Evolutionary conservation across 2,888 invertebrate species (phyloP).

Genomic region (Melanotus villosus): DNA sequence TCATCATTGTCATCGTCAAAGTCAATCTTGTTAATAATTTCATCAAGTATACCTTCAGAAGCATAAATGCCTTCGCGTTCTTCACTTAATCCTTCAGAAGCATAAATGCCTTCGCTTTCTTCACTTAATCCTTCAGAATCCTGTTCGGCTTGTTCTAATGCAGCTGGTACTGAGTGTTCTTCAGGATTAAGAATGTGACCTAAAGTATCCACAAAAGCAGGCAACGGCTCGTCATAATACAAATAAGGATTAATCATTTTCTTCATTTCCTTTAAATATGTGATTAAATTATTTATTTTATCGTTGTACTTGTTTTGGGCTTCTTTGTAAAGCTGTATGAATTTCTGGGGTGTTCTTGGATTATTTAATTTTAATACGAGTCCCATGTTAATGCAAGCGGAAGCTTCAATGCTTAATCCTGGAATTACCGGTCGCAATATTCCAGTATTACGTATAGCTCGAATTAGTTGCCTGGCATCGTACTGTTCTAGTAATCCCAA

Average conservation of each 20-base stretch:
- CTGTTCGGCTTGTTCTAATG: no score
- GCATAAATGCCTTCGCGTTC: no score
- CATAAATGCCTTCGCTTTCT: no score
- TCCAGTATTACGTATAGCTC: constrained; percentile 71
- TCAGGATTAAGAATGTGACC: no score
- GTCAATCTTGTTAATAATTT: no score
- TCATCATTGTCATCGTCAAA: no score
- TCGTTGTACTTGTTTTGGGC: constrained; percentile 65
- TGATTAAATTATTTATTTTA: constrained; percentile 56
- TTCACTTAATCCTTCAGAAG: no score
- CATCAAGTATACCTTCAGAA: no score
- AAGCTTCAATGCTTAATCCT: constrained; percentile 69
- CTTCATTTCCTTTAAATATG: constrained; percentile 67
- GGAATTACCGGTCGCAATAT: constrained; percentile 74
- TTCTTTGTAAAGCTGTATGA: constrained; percentile 65
- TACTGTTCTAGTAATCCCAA: constrained; percentile 76
- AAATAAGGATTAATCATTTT: constrained; percentile 73
- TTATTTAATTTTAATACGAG: constrained; percentile 73
- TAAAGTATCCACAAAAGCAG: constrained; percentile 49
- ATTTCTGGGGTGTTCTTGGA: constrained; percentile 60
- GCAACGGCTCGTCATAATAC: constrained; percentile 66
- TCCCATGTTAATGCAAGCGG: constrained; percentile 73
- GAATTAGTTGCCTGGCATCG: constrained; percentile 70
- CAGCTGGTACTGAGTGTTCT: no score
- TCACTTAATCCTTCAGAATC: no score